These are phyloP conservation scores for Cydia amplana DNA, from an alignment of 1,140 invertebrate genomes.

Conservation along the genomic window DNA sequence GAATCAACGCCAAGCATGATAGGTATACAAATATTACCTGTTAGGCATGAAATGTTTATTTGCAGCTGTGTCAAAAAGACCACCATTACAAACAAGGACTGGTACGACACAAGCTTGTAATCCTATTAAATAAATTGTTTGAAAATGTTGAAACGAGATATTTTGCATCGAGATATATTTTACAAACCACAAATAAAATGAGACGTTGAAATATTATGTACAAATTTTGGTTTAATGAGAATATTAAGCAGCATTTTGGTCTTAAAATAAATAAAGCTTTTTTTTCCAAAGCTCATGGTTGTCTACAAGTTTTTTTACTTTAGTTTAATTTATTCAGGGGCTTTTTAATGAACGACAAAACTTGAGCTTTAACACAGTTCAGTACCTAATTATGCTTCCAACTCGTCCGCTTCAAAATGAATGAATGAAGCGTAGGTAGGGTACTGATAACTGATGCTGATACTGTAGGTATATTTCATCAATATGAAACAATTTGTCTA, in stretches of 20 bases:
- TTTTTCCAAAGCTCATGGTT: neutral
- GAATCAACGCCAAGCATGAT: too few relatives aligned
- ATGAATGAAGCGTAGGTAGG: neutral
- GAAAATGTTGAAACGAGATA: neutral
- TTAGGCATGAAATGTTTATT: too few relatives aligned
- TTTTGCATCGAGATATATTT: neutral
- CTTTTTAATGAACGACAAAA: conserved; percentile 7
- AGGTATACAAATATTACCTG: too few relatives aligned
- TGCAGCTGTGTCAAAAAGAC: too few relatives aligned
- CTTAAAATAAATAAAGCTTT: too few relatives aligned
- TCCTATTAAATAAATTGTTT: neutral
- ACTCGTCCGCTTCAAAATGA: neutral
- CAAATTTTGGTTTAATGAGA: neutral
- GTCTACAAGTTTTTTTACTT: neutral
- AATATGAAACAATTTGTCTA: neutral
- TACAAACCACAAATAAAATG: conserved; percentile 7
- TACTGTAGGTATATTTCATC: neutral
- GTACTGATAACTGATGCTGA: neutral
- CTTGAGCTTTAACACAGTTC: neutral
- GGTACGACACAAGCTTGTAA: neutral
- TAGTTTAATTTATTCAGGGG: neutral
- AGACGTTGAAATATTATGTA: conserved; percentile 7
- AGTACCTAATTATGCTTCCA: too few relatives aligned
- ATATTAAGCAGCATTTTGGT: neutral
- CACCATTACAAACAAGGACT: neutral